Evolutionary conservation across 1,140 invertebrate species (phyloP).

Genomic region (Phymastichus coffea): DNA sequence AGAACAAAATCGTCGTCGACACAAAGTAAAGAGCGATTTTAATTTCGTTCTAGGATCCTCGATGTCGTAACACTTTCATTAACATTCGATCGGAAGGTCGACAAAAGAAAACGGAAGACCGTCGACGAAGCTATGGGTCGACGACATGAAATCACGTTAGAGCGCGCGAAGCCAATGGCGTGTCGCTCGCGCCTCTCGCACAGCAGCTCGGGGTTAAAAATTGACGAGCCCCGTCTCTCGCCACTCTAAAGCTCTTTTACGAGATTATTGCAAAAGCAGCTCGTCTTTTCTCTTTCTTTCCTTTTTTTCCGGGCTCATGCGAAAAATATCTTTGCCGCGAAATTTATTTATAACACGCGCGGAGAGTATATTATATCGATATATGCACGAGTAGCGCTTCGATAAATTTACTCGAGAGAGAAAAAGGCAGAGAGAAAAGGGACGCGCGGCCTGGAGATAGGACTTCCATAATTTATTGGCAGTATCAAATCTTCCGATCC

Average conservation of each 20-base stretch:
- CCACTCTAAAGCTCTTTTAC: slow-evolving; percentile 33
- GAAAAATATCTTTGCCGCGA: too few species aligned
- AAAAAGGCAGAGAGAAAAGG: not conserved
- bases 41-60: too few species aligned
- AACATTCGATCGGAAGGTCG: too few species aligned
- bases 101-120: too few species aligned
- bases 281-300: too few species aligned
- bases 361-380: not conserved
- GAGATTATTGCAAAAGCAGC: too few species aligned
- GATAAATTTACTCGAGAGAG: slow-evolving; percentile 5
- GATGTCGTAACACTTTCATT: too few species aligned
- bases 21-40: too few species aligned
- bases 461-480: slow-evolving; percentile 28
- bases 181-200: too few species aligned
- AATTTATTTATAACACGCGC: slow-evolving; percentile 13
- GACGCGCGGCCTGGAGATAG: slow-evolving; percentile 5
- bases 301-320: too few species aligned
- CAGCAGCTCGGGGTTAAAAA: slow-evolving; percentile 28
- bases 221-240: slow-evolving; percentile 23
- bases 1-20: too few species aligned
- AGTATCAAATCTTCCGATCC: slow-evolving; percentile 1
- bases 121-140: slow-evolving; percentile 26
- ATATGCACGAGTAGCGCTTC: slow-evolving; percentile 7
- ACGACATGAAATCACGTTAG: slow-evolving; percentile 42
- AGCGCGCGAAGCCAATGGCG: slow-evolving; percentile 33